A percentile compares a stretch with the other conserved stretches of the same genome.
Conservation (phyloP, 2,888 invertebrate genomes). For the Ochropleura leucogaster region DNA sequence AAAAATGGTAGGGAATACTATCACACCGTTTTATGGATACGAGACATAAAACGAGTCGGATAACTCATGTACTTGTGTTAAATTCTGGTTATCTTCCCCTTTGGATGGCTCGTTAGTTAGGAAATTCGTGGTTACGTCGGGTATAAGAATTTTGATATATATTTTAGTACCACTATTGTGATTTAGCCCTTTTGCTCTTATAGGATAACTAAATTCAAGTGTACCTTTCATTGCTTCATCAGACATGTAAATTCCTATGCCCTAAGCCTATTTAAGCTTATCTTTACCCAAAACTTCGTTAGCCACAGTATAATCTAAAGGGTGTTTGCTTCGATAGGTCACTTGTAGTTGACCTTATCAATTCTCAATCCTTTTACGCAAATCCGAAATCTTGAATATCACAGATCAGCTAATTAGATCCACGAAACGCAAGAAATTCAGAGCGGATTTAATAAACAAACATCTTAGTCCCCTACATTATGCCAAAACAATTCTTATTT, state of each 20-base stretch:
- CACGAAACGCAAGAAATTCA: slow-evolving; percentile 44
- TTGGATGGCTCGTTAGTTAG: slow-evolving; percentile 37
- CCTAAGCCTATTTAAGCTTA: slow-evolving; percentile 17
- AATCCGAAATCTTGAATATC: slow-evolving; percentile 28
- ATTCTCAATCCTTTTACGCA: slow-evolving; percentile 1
- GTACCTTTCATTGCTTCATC: slow-evolving; percentile 24
- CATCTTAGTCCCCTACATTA: slow-evolving; percentile 57
- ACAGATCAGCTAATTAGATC: slow-evolving; percentile 45
- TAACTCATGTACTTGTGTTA: slow-evolving; percentile 61
- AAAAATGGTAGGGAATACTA: slow-evolving; percentile 62
- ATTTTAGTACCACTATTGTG: slow-evolving; percentile 28
- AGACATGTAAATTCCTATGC: slow-evolving; percentile 35
- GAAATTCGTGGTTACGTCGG: neutral
- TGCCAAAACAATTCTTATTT: slow-evolving; percentile 67
- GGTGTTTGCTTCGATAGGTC: slow-evolving; percentile 3
- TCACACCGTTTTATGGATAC: slow-evolving; percentile 60
- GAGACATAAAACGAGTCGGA: slow-evolving; percentile 54
- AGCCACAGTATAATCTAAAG: slow-evolving; percentile 19
- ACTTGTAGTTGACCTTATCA: slow-evolving; percentile 21
- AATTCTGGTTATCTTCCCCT: slow-evolving; percentile 53
- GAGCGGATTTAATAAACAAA: slow-evolving; percentile 59
- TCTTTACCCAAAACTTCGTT: slow-evolving; percentile 23
- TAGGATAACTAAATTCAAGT: neutral
- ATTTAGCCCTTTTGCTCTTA: neutral
- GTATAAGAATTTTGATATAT: slow-evolving; percentile 20